A percentile compares a stretch with the other conserved stretches of the same genome.
phyloP scores from a whole-genome alignment of 2,888 invertebrate species.

The Sinotaia quadrata region DNA sequence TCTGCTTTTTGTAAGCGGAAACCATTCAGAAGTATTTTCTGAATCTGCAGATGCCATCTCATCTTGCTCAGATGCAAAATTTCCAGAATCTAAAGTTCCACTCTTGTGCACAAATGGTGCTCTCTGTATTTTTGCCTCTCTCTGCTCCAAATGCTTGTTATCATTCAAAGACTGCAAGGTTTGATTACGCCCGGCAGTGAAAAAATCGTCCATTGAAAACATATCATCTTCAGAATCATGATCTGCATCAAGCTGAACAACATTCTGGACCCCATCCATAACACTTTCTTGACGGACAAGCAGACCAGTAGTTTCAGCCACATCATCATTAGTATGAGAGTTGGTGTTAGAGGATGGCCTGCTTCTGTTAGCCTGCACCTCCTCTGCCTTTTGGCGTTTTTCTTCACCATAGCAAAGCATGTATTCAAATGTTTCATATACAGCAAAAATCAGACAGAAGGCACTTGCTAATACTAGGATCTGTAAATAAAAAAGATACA shows the following conservation, averaged over 20 bases:
- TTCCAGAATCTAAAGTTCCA: too few relatives aligned
- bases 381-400: constrained; percentile 55
- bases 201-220: constrained; percentile 26
- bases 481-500: constrained; percentile 44
- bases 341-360: constrained; percentile 36
- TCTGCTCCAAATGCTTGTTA: too few relatives aligned
- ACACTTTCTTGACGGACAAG: neutral
- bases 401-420: constrained; percentile 66
- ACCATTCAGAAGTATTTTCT: too few relatives aligned
- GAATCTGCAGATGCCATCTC: too few relatives aligned
- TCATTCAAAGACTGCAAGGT: too few relatives aligned
- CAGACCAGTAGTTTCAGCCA: constrained; percentile 6
- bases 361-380: constrained; percentile 34
- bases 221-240: constrained; percentile 26
- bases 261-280: neutral
- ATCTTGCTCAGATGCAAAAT: too few relatives aligned
- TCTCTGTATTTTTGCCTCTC: too few relatives aligned
- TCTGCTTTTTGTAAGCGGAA: too few relatives aligned
- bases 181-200: too few relatives aligned
- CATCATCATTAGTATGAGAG: neutral
- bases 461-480: constrained; percentile 54
- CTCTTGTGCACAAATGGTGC: too few relatives aligned
- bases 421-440: constrained; percentile 68
- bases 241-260: neutral
- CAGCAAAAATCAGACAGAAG: constrained; percentile 60